Conservation (phyloP, 1,140 invertebrate genomes). For the Dinoponera quadriceps region DNA sequence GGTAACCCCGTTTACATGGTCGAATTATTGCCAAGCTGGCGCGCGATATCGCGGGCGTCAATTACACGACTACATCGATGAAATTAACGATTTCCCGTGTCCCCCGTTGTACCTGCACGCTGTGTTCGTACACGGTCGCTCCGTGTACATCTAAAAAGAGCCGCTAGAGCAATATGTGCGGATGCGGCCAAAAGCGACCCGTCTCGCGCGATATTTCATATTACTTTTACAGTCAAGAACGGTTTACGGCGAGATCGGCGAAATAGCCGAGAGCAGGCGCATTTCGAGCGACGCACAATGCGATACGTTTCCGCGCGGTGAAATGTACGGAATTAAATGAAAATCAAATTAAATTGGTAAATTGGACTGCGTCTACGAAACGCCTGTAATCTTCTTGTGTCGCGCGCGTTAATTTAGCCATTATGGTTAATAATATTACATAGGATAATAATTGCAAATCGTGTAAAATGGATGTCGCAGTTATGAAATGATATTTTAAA, state of each 20-base stretch:
- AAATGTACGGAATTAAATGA: background rate
- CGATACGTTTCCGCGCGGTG: background rate
- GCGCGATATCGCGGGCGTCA: constrained; percentile 63
- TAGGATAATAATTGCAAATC: no score
- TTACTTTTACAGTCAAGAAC: constrained; percentile 54
- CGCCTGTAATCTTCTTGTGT: background rate
- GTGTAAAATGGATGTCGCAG: no score
- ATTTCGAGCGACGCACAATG: constrained; percentile 4
- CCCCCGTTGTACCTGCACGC: background rate
- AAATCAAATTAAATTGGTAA: background rate
- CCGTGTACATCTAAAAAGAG: constrained; percentile 39
- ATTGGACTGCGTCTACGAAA: background rate
- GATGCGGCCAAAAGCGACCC: constrained; percentile 32
- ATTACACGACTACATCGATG: constrained; percentile 71
- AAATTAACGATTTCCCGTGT: constrained; percentile 70
- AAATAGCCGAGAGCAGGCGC: background rate
- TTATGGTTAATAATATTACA: background rate
- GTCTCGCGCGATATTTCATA: constrained; percentile 41
- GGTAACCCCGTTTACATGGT: constrained; percentile 61
- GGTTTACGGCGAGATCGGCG: background rate
- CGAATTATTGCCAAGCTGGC: constrained; percentile 71
- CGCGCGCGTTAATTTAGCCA: no score
- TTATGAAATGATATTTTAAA: no score
- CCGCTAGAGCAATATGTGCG: constrained; percentile 50
- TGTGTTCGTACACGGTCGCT: constrained; percentile 27